A percentile compares a stretch with the other conserved stretches of the same genome.
These are phyloP conservation scores for Podilymbus podiceps DNA, from an alignment of 2,113 vertebrate genomes.

Conservation along the genomic window DNA sequence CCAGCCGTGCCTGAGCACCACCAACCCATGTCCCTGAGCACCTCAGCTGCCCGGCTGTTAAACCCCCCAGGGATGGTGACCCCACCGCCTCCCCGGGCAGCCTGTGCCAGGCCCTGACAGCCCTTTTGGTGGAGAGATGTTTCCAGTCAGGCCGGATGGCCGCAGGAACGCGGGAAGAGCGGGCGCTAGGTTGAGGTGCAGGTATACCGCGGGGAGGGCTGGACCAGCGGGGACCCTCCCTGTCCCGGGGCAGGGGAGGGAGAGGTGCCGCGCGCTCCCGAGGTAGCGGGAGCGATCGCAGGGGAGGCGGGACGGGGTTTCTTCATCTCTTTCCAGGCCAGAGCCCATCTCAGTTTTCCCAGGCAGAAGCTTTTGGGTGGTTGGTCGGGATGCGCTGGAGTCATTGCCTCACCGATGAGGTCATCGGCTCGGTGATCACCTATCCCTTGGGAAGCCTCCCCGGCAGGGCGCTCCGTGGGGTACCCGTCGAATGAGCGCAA, in stretches of 20 bases:
- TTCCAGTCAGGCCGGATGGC: not conserved
- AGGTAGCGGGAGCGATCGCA: not conserved
- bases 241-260: not conserved
- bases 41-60: too few species aligned
- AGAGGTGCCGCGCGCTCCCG: not conserved
- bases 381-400: not conserved
- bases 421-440: too few species aligned
- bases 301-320: accelerated
- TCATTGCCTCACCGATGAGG: not conserved
- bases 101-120: too few species aligned
- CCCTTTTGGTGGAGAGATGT: too few species aligned
- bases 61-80: too few species aligned
- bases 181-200: not conserved
- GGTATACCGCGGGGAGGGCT: accelerated
- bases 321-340: not conserved
- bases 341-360: not conserved
- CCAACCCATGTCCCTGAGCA: too few species aligned
- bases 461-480: not conserved
- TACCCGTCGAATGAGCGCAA: not conserved
- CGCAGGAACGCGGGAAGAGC: not conserved
- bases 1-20: too few species aligned
- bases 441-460: not conserved
- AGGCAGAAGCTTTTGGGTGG: accelerated
- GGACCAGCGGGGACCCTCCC: not conserved
- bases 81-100: too few species aligned